These are phyloP conservation scores for Acipenser ruthenus DNA, from an alignment of 2,797 vertebrate species.

Conservation along the genomic window DNA sequence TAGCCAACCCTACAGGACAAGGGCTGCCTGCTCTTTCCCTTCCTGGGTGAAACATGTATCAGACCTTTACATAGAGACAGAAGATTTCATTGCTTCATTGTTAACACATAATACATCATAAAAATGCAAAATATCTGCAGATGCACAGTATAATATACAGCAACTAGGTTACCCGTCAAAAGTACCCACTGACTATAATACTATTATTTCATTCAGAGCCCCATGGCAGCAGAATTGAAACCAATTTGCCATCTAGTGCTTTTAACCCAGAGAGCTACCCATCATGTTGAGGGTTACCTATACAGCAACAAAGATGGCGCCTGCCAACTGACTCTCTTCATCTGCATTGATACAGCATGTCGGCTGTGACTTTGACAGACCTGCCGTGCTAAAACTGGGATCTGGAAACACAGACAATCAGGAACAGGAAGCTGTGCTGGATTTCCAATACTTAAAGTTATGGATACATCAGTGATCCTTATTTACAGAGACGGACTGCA, in stretches of 20 bases:
- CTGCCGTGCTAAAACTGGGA: constrained; percentile 19
- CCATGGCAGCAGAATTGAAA: constrained; percentile 14
- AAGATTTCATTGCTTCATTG: too few relatives aligned
- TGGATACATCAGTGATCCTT: constrained; percentile 7
- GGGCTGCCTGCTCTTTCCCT: not conserved
- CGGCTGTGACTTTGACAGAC: constrained; percentile 20
- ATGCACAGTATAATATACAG: not conserved
- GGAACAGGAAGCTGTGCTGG: constrained; percentile 4
- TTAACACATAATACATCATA: not conserved
- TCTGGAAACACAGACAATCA: constrained; percentile 11
- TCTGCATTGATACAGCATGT: constrained; percentile 28
- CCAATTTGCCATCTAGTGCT: constrained; percentile 24
- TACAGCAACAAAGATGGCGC: too few relatives aligned
- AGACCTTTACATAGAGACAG: too few relatives aligned
- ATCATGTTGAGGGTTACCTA: too few relatives aligned
- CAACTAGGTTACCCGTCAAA: not conserved
- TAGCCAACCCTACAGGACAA: too few relatives aligned
- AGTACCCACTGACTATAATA: not conserved
- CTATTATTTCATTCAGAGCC: too few relatives aligned
- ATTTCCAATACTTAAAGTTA: not conserved
- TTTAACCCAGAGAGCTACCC: constrained; percentile 13
- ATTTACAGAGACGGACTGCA: constrained; percentile 3
- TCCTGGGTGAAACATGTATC: not conserved
- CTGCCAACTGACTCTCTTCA: not conserved
- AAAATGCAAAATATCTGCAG: not conserved